Conservation (phyloP, 2,113 vertebrate species). For the Oxygymnocypris stewartii region DNA sequence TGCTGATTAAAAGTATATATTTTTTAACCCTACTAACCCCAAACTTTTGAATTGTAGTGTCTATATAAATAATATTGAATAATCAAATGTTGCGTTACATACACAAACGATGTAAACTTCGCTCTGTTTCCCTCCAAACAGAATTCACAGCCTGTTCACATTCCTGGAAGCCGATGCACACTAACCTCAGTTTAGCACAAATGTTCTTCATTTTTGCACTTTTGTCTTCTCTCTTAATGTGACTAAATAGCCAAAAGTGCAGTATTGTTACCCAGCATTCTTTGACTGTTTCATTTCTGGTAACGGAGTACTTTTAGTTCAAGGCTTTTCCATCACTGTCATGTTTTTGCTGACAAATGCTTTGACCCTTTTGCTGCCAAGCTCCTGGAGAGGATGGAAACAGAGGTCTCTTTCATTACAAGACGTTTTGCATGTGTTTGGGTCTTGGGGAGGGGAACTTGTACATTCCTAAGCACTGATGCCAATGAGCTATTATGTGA, state of each 20-base stretch:
- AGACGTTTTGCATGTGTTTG: slow-evolving; percentile 56
- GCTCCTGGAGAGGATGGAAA: slow-evolving; percentile 56
- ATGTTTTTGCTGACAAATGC: slow-evolving; percentile 60
- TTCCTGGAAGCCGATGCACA: background rate
- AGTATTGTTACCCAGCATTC: background rate
- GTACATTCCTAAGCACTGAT: slow-evolving; percentile 63
- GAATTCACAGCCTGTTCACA: slow-evolving; percentile 3
- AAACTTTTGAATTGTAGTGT: no score
- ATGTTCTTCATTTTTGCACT: background rate
- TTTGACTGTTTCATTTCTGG: background rate
- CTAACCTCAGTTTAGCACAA: background rate
- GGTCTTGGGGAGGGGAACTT: slow-evolving; percentile 47
- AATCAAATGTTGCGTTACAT: background rate
- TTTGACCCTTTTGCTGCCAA: slow-evolving; percentile 57
- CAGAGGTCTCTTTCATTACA: slow-evolving; percentile 63
- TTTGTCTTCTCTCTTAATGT: background rate
- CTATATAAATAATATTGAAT: no score
- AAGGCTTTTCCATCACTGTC: slow-evolving; percentile 23
- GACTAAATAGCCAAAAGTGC: background rate
- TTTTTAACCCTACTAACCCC: background rate
- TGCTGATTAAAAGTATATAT: background rate
- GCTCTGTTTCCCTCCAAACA: slow-evolving; percentile 6
- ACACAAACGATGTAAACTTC: background rate
- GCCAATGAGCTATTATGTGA: slow-evolving; percentile 16
- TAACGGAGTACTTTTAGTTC: background rate